Evolutionary conservation across 2,888 invertebrate species (phyloP).

Genomic region (Andrena marginata): DNA sequence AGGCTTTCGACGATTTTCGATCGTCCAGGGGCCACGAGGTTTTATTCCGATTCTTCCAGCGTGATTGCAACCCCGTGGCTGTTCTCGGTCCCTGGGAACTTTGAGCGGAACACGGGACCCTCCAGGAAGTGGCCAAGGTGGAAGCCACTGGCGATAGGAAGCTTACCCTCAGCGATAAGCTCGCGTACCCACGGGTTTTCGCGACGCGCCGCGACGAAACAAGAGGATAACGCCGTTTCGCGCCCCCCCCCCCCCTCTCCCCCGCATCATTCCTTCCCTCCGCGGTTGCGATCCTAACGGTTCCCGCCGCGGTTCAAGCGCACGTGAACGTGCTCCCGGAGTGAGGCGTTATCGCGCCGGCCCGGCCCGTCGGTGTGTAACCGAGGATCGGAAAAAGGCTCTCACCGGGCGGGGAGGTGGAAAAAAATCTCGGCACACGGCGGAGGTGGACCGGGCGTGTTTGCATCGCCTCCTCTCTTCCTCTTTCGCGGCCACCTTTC

Average conservation of each 20-base stretch:
- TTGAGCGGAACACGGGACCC: too few species aligned
- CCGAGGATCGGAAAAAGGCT: conserved; percentile 55
- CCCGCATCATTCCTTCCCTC: conserved; percentile 18
- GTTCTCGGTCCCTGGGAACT: background rate
- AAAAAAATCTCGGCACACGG: conserved; percentile 52
- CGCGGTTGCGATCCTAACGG: conserved; percentile 78
- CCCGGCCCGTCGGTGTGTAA: conserved; percentile 35
- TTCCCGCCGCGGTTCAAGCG: conserved; percentile 72
- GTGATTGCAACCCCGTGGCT: background rate
- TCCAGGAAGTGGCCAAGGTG: too few species aligned
- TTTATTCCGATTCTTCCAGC: background rate
- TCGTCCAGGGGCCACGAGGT: background rate
- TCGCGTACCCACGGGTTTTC: background rate
- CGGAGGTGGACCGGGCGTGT: conserved; percentile 51
- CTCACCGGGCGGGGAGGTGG: conserved; percentile 4
- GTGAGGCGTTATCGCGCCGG: conserved; percentile 72
- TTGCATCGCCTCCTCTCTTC: conserved; percentile 15
- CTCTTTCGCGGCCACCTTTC: conserved; percentile 47
- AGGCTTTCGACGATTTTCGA: conserved; percentile 12
- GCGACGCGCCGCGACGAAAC: background rate
- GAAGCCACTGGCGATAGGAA: too few species aligned
- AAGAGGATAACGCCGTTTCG: conserved; percentile 37
- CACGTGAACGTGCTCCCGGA: conserved; percentile 75
- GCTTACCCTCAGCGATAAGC: background rate
- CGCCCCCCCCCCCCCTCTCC: too few species aligned